Percentiles rank a stretch among this genome's conserved stretches.
phyloP scores from a whole-genome alignment of 2,888 invertebrate species.

The Tetranychus piercei region DNA sequence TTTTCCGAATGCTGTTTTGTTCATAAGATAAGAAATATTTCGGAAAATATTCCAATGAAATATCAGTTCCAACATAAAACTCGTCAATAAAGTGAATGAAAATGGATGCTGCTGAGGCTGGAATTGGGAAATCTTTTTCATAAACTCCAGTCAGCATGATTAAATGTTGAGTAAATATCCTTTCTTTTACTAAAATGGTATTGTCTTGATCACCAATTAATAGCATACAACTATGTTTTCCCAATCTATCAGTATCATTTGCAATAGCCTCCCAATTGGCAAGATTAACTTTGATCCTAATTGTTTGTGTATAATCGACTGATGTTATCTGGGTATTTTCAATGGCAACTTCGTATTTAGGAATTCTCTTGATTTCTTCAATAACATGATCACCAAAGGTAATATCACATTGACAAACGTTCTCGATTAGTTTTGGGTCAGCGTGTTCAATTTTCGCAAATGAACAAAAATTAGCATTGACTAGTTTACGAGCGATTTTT shows the following conservation, averaged over 20 bases:
- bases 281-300: neutral
- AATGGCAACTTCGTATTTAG: constrained; percentile 7
- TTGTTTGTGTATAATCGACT: neutral
- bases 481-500: constrained; percentile 44
- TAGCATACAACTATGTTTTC: neutral
- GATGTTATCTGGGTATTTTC: neutral
- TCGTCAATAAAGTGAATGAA: neutral
- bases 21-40: neutral
- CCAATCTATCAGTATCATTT: neutral
- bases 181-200: constrained; percentile 2
- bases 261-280: neutral
- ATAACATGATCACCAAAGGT: constrained; percentile 20
- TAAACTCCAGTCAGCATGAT: neutral
- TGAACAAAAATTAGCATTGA: constrained; percentile 46
- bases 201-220: neutral
- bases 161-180: neutral
- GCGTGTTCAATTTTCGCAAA: constrained; percentile 46
- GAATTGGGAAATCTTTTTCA: neutral
- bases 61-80: neutral
- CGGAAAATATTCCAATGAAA: neutral
- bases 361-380: neutral
- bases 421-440: constrained; percentile 53
- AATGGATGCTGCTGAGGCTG: neutral
- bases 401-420: constrained; percentile 29
- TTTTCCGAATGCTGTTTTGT: neutral